A percentile compares a stretch with the other conserved stretches of the same genome.
These are phyloP conservation scores for Iselma pallidipennis DNA, from an alignment of 2,888 invertebrate species.

Conservation along the genomic window DNA sequence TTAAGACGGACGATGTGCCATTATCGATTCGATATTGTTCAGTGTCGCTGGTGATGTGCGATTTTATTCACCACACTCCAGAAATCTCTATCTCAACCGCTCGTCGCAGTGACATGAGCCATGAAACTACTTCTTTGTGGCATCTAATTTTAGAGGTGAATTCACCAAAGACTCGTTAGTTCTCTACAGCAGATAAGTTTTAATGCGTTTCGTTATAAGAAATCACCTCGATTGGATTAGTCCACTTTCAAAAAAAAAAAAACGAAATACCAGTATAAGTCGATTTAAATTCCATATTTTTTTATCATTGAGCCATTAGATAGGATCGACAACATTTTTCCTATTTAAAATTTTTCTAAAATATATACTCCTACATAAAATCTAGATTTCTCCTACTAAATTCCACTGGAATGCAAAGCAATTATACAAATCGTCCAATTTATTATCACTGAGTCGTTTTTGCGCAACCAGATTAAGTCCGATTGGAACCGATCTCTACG, in stretches of 20 bases:
- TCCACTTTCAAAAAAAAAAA: neutral
- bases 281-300: no score
- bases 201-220: slow-evolving; percentile 27
- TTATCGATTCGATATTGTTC: slow-evolving; percentile 27
- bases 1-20: slow-evolving; percentile 28
- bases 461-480: neutral
- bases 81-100: slow-evolving; percentile 24
- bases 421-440: slow-evolving; percentile 6
- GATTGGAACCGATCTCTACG: neutral
- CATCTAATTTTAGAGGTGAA: slow-evolving; percentile 42
- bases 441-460: neutral
- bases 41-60: slow-evolving; percentile 21
- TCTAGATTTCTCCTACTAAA: neutral
- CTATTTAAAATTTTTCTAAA: neutral
- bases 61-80: slow-evolving; percentile 34
- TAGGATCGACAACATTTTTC: neutral
- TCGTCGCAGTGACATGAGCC: slow-evolving; percentile 39
- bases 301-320: no score
- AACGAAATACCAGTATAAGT: no score
- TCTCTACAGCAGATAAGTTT: slow-evolving; percentile 40
- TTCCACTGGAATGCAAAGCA: neutral
- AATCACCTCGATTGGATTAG: neutral
- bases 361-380: neutral
- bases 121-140: slow-evolving; percentile 42
- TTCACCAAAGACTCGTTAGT: slow-evolving; percentile 41